phyloP scores from a whole-genome alignment of 2,888 invertebrate species.

The Leptinotarsa tumamoca region DNA sequence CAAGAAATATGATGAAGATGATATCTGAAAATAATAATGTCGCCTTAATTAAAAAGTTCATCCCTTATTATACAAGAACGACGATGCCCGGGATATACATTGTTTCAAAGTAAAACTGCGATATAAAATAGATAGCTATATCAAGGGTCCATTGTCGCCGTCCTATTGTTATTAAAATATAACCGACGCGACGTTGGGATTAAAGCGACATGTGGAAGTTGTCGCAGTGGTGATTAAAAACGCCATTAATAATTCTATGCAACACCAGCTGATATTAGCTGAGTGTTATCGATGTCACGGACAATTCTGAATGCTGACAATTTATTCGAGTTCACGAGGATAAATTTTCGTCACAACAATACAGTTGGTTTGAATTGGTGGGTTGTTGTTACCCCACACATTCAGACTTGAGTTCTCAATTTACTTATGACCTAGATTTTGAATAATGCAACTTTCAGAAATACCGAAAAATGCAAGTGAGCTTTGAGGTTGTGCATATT shows the following conservation, averaged over 20 bases:
- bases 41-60: conserved; percentile 34
- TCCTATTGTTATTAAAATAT: conserved; percentile 39
- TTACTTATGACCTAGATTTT: not conserved
- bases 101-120: conserved; percentile 29
- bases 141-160: conserved; percentile 34
- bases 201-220: conserved; percentile 37
- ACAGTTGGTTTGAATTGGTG: not conserved
- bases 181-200: conserved; percentile 29
- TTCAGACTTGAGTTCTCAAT: not conserved
- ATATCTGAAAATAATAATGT: conserved; percentile 12
- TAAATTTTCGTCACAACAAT: conserved; percentile 2
- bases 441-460: no score
- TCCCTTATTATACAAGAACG: conserved; percentile 31
- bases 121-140: conserved; percentile 22
- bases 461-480: no score
- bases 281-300: conserved; percentile 38
- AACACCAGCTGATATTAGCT: conserved; percentile 35
- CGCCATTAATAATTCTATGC: conserved; percentile 34
- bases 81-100: conserved; percentile 31
- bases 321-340: conserved; percentile 28
- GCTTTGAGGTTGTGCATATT: no score
- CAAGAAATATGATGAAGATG: conserved; percentile 4
- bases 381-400: not conserved
- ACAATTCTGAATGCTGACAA: conserved; percentile 30
- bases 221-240: conserved; percentile 37